Conservation (phyloP, 2,113 vertebrate genomes). For the Pica pica region DNA sequence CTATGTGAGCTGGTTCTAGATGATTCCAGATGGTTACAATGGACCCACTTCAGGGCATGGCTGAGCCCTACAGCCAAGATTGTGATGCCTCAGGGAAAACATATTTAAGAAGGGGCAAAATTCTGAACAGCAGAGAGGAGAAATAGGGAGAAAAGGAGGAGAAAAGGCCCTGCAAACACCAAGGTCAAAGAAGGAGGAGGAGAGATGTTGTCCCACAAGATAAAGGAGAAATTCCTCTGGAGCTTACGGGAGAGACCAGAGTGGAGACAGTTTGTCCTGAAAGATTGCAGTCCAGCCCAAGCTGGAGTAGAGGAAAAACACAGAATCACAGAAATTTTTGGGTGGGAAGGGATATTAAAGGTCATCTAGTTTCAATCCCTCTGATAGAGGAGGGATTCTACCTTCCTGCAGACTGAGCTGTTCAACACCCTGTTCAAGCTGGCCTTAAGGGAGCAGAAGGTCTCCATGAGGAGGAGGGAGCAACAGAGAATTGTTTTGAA, state of each 20-base stretch:
- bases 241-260: fast-evolving
- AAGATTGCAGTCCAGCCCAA: background rate
- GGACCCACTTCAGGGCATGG: fast-evolving
- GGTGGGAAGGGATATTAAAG: background rate
- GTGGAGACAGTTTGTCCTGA: background rate
- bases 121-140: background rate
- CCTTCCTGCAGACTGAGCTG: background rate
- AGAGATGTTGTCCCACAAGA: background rate
- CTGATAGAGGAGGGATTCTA: background rate
- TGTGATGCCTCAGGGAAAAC: fast-evolving
- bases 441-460: background rate
- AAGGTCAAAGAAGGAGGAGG: background rate
- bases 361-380: background rate
- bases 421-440: background rate
- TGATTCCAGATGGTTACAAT: fast-evolving
- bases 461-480: background rate
- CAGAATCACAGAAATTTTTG: background rate
- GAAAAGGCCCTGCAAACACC: background rate
- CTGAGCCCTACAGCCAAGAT: background rate
- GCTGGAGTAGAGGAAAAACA: background rate
- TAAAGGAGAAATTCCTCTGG: background rate
- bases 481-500: background rate
- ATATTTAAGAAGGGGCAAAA: background rate
- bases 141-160: background rate
- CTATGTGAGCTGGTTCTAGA: background rate